phyloP scores from a whole-genome alignment of 2,888 invertebrate species.

The Danaus chrysippus region DNA sequence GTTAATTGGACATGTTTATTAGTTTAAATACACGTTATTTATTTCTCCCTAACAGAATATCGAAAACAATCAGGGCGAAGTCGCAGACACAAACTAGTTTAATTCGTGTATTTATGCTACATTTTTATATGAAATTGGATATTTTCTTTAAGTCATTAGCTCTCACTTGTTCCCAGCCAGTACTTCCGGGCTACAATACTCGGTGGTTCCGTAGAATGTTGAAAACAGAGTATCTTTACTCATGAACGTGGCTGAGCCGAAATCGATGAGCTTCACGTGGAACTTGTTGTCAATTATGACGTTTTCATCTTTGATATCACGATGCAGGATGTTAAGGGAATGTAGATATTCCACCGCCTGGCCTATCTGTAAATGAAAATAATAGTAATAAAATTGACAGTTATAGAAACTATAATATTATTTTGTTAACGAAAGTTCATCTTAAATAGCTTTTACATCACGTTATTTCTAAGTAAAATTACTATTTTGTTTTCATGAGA shows the following conservation, averaged over 20 bases:
- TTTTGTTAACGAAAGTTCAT: too few species aligned
- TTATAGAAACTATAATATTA: background rate
- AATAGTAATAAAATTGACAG: background rate
- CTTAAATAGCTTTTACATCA: too few species aligned
- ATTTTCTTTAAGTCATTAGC: conserved; percentile 12
- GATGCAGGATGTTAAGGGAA: conserved; percentile 82
- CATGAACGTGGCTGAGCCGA: conserved; percentile 86
- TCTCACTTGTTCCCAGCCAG: conserved; percentile 82
- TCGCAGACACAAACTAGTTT: too few species aligned
- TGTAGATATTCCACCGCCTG: conserved; percentile 85
- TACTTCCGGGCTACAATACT: conserved; percentile 88
- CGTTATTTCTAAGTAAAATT: too few species aligned
- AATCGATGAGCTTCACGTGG: conserved; percentile 86
- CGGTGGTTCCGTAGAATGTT: conserved; percentile 87
- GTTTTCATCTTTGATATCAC: conserved; percentile 88
- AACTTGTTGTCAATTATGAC: conserved; percentile 85
- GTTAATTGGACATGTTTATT: too few species aligned
- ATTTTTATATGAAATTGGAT: too few species aligned
- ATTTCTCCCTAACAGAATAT: too few species aligned
- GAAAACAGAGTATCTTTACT: conserved; percentile 82
- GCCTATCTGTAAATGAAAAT: conserved; percentile 75
- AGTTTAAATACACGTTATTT: too few species aligned
- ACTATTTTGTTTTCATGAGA: too few species aligned
- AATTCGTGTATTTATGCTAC: too few species aligned
- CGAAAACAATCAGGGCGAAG: too few species aligned